Evolutionary conservation across 2,113 vertebrate genomes (phyloP).

Genomic region (Emydocephalus ijimae): DNA sequence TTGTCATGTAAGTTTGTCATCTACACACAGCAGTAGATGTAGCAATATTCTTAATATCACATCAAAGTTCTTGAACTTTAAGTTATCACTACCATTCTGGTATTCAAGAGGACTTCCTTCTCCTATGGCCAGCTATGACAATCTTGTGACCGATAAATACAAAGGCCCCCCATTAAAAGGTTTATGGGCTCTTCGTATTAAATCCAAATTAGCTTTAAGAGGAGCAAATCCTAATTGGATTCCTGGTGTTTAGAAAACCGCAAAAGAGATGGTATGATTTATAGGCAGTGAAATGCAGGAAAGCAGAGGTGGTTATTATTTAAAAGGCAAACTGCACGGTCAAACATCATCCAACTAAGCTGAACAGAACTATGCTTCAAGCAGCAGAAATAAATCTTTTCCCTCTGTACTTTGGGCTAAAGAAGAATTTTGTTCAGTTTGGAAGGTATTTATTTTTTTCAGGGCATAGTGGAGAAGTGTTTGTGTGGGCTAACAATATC

Average conservation of each 20-base stretch:
- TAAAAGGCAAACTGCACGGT: neutral
- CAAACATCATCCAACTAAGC: neutral
- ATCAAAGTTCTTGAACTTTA: neutral
- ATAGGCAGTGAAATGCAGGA: neutral
- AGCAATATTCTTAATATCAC: neutral
- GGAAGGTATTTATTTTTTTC: neutral
- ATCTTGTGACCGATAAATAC: neutral
- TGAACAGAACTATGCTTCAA: neutral
- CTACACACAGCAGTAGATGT: neutral
- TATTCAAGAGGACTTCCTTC: constrained; percentile 1
- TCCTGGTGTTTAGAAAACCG: neutral
- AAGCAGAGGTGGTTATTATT: neutral
- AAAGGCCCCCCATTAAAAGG: neutral
- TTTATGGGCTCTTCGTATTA: neutral
- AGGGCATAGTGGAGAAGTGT: neutral
- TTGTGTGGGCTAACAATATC: neutral
- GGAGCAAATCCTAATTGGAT: neutral
- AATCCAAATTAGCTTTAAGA: constrained; percentile 1
- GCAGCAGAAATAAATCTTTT: neutral
- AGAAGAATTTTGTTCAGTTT: neutral
- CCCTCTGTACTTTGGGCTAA: neutral
- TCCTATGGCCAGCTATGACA: neutral
- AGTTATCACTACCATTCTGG: neutral
- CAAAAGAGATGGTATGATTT: neutral
- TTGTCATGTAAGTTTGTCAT: neutral